Evolutionary conservation across 1,140 invertebrate species (phyloP), one percentile per base, ranked within the genome.

Genomic region (Bacillus rossius): DNA sequence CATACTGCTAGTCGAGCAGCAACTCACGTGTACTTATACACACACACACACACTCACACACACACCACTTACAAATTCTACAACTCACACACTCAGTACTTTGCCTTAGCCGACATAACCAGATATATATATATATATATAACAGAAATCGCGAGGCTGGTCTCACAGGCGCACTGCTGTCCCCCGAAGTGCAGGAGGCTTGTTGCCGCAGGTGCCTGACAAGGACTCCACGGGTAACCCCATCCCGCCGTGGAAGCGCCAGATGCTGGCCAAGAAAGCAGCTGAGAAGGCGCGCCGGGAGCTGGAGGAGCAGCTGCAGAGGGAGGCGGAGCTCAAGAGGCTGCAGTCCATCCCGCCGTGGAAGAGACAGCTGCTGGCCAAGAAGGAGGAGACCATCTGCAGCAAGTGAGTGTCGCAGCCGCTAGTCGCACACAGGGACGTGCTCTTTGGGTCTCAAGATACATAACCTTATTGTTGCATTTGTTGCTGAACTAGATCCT

Each of bases 171-270:
- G n/a, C n/a, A n/a, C n/a, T n/a, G n/a, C n/a, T n/a, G n/a, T n/a
- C n/a, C n/a, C n/a, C n/a, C n/a, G n/a, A n/a, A n/a, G n/a, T n/a
- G n/a, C n/a, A 34, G 10, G 29, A 34, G 29, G 10, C 5, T 34
- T 4, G 5, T 34, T 10, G 29, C 13, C 8, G 40, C 76, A 96
- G 90, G 88, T 97, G 61, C 92, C 93, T 1, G 89, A 93, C 65
- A 86, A 85, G 53, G 94, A 96, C 69, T 83, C 84, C 38, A 84
- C 88, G n/a, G 94, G 94, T 13, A 91, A 91, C 65, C 75, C 85
- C 17, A 95, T 96, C 68, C 94, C 94, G 10, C 86, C 86, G 17
- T 96, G 94, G 94, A 96, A 96, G 72, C 75, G 93, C 20, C 92
- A 96, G 75, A 94, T 98, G 90, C 68, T 96, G 69, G 94, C 94